Evolutionary conservation across 2,113 vertebrate species (phyloP).

Genomic region (Acanthisitta chloris): DNA sequence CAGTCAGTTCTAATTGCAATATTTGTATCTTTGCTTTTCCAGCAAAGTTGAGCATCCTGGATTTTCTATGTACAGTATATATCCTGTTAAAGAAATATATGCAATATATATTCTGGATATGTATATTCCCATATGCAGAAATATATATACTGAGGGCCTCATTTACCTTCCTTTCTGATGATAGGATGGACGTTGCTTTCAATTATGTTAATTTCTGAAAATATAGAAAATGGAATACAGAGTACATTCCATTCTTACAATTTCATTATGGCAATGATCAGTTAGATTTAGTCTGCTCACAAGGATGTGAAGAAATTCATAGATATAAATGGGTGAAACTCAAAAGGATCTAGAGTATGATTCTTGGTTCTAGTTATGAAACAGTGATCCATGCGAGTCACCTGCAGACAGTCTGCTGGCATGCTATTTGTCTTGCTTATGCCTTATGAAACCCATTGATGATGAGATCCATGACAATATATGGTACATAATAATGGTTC

Average conservation of each 20-base stretch:
- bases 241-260: constrained; percentile 20
- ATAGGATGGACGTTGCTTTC: constrained; percentile 77
- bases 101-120: constrained; percentile 27
- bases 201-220: constrained; percentile 82
- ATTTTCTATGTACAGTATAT: not conserved
- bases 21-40: constrained; percentile 55
- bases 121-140: constrained; percentile 1
- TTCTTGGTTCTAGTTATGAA: not conserved
- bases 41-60: constrained; percentile 1
- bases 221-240: constrained; percentile 69
- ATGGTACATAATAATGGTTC: not conserved
- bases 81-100: not conserved
- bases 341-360: not conserved
- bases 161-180: constrained; percentile 77
- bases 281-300: not conserved
- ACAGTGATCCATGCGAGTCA: not conserved
- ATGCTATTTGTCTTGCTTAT: constrained; percentile 18
- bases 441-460: constrained; percentile 18
- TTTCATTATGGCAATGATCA: not conserved
- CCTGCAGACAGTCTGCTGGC: not conserved
- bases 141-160: constrained; percentile 27
- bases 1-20: constrained; percentile 53
- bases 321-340: not conserved
- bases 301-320: not conserved
- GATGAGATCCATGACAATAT: not conserved